A percentile compares a stretch with the other conserved stretches of the same genome.
Conservation (phyloP, 2,888 invertebrate genomes). For the Hydriomena furcata region DNA sequence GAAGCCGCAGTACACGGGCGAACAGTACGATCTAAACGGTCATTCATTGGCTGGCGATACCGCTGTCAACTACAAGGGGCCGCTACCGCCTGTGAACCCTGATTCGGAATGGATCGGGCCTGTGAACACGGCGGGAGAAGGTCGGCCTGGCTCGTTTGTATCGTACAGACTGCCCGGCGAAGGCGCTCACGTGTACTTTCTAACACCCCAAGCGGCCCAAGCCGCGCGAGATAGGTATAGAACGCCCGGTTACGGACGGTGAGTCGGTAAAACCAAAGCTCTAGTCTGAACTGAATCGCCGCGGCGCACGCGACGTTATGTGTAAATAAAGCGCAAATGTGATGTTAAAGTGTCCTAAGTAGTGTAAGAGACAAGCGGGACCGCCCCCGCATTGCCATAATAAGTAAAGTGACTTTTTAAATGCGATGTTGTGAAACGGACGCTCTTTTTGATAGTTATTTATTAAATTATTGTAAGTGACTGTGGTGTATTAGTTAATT, state of each 20-base stretch:
- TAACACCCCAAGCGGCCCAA: slow-evolving; percentile 86
- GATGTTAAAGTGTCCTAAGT: slow-evolving; percentile 82
- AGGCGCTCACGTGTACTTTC: slow-evolving; percentile 90
- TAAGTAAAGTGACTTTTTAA: slow-evolving; percentile 62
- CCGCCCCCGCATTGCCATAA: slow-evolving; percentile 76
- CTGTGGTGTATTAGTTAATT: slow-evolving; percentile 80
- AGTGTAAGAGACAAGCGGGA: slow-evolving; percentile 78
- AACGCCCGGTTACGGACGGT: slow-evolving; percentile 72
- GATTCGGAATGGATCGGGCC: slow-evolving; percentile 84
- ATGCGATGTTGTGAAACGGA: slow-evolving; percentile 62
- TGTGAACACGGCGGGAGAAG: slow-evolving; percentile 72
- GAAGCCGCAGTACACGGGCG: slow-evolving; percentile 64
- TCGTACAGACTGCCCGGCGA: slow-evolving; percentile 90
- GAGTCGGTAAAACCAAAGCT: slow-evolving; percentile 80
- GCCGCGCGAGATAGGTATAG: slow-evolving; percentile 64
- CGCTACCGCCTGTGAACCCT: slow-evolving; percentile 81
- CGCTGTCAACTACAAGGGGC: slow-evolving; percentile 83
- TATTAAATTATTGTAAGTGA: slow-evolving; percentile 79
- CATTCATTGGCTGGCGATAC: slow-evolving; percentile 76
- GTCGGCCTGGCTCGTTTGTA: slow-evolving; percentile 85
- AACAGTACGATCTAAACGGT: slow-evolving; percentile 71
- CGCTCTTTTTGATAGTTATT: slow-evolving; percentile 70
- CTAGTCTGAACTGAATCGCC: slow-evolving; percentile 73
- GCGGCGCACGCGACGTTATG: slow-evolving; percentile 63
- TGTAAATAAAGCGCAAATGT: slow-evolving; percentile 83